These are phyloP conservation scores for Anas georgica DNA, from an alignment of 2,797 vertebrate species.

Conservation along the genomic window DNA sequence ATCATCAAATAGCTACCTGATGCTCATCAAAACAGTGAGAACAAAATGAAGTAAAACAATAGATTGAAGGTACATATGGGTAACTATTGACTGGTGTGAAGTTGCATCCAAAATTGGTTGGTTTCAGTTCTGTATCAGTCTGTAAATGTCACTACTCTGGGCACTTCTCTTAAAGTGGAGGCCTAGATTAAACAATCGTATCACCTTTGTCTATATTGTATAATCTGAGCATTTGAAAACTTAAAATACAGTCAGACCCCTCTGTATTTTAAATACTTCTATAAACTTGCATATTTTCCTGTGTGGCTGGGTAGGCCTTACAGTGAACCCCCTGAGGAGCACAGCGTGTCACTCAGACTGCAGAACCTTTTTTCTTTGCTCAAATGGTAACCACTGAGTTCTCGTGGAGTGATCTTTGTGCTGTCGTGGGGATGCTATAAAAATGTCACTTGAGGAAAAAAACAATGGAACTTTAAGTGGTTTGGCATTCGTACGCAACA, in stretches of 20 bases:
- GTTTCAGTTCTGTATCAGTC: not conserved
- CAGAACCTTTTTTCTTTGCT: not conserved
- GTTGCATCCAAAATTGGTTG: not conserved
- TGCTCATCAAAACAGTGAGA: not conserved
- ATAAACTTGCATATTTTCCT: not conserved
- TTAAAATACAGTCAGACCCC: not conserved
- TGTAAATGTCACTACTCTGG: not conserved
- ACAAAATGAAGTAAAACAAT: not conserved
- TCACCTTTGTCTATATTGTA: no score
- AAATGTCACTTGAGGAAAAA: conserved; percentile 2
- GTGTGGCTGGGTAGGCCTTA: not conserved
- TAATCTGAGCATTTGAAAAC: not conserved
- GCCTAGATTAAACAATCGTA: not conserved
- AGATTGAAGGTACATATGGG: not conserved
- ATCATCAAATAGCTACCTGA: not conserved
- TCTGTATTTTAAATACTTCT: not conserved
- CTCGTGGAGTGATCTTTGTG: not conserved
- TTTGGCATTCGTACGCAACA: not conserved
- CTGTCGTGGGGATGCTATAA: not conserved
- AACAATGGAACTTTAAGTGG: not conserved
- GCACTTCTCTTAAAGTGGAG: not conserved
- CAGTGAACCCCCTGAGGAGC: accelerated
- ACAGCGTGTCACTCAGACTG: not conserved
- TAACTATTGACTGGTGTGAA: not conserved
- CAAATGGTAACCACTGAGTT: not conserved